Evolutionary conservation across 2,888 invertebrate species (phyloP), one percentile per base, ranked within the genome.

Genomic region (Rutpela maculata): DNA sequence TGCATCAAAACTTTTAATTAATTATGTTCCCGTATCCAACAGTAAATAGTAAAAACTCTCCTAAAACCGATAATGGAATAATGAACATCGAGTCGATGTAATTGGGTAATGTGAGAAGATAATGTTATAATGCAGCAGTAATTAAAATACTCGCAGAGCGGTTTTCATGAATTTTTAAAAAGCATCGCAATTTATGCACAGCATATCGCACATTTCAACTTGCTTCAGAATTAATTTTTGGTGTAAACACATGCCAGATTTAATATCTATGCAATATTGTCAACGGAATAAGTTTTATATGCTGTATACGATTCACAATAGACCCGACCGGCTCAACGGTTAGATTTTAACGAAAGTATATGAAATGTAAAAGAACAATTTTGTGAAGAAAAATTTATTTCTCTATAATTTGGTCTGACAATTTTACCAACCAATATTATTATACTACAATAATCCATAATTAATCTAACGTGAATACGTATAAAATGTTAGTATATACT

Each of bases 91-190:
- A 78, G 76, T 50, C 70, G 43, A 74, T 66, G 69, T 80, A 80
- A 83, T 79, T 82, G 78, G 79, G 81, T 82, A 80, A 83, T 79
- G 78, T 76, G 81, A 80, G 81, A 78, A 79, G 76, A 83, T 81
- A 80, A 80, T 78, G 77, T 72, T 68, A 75, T 81, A 82, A 81
- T 81, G 77, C 79, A 77, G 71, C 75, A 71, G 59, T 79, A 81
- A 81, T 83, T 82, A 82, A 77, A 79, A 76, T 77, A 70, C 71
- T 67, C 77, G 63, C 57, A 77, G 68, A 67, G 73, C 62, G 69
- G 22, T 69, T 78, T 77, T 62, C 70, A 79, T 81, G 76, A 74
- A 82, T 78, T 80, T 81, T 81, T 81, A 77, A 79, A 77, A 68
- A 65, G 57, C 56, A 66, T 26, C 43, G 43, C n/a, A 50, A 62